Percentiles rank a stretch among this genome's conserved stretches.
These are phyloP conservation scores for Heliconius hewitsoni DNA, from an alignment of 1,140 invertebrate genomes.

Conservation along the genomic window DNA sequence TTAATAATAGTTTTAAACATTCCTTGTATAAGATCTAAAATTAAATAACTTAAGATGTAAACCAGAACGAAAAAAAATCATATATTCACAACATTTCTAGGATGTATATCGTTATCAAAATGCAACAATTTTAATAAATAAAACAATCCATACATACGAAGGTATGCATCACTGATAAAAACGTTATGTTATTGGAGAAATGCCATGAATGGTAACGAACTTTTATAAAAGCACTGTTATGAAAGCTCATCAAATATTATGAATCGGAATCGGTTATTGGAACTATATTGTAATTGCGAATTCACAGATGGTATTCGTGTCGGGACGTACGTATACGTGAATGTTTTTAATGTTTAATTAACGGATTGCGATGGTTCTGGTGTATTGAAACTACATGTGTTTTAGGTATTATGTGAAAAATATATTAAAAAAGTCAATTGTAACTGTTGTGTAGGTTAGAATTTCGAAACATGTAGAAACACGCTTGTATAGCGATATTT, in stretches of 20 bases:
- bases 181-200: constrained; percentile 19
- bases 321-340: constrained; percentile 1
- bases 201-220: constrained; percentile 29
- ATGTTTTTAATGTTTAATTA: constrained; percentile 28
- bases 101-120: background rate
- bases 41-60: too few relatives aligned
- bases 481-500: background rate
- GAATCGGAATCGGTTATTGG: constrained; percentile 30
- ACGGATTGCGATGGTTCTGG: background rate
- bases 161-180: constrained; percentile 1
- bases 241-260: constrained; percentile 34
- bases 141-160: constrained; percentile 5
- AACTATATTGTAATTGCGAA: constrained; percentile 28
- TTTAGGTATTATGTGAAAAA: background rate
- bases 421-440: background rate
- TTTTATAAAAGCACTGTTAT: constrained; percentile 29
- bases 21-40: too few relatives aligned
- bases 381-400: background rate
- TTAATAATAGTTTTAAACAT: too few relatives aligned
- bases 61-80: too few relatives aligned
- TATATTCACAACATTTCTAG: too few relatives aligned
- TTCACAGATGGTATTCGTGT: constrained; percentile 27
- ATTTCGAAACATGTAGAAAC: background rate
- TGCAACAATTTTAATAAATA: background rate
- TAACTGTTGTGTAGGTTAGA: background rate